Base-by-base conservation (phyloP, 1,140 invertebrate species). In the Hesperophylax magnus region DNA sequence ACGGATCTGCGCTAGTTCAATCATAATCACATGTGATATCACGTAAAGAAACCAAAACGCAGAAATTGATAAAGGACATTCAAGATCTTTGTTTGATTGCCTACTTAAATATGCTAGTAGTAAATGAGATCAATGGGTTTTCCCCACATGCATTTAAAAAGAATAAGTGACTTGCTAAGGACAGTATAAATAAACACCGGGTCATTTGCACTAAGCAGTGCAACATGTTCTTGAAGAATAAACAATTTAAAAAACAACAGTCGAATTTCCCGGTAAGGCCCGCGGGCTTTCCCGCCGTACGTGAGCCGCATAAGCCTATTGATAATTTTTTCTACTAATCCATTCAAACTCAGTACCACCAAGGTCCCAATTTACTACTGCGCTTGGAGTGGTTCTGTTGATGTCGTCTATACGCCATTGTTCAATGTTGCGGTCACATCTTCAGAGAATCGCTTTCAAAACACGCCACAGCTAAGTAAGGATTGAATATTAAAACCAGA, bases 231-330 rank as follows among this genome's bases (percentile, higher is more conserved):
- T 47, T 39, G 34, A 39, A 39, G 9, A 47, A 47, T 47, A 47
- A 47, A 14, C 39, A 47, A 47, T 47, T 47, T 47, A 14, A 47
- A 47, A 9, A 47, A 34, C 34, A 34, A 47, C 39, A 47, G 39
- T 47, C 56, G 18, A n/a, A 71, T 71, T 71, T 71, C 67, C 39
- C 67, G 17, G 67, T 53, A 71, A 53, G 11, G 17, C 7, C 34
- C n/a, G 67, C 67, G 67, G 67, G 39, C 67, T 71, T 71, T 71
- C 67, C 67, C 67, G 20, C 14, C 17, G n/a, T 18, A 67, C 67
- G 67, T 52, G 67, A 71, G 6, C 34, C 18, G 7, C 0, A 52
- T 52, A 4, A 14, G 2, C 34, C 24, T 65, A 18, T 8, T 20
- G 67, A 2, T 18, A 18, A 31, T 34, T 67, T 31, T 34, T 24